Conservation (phyloP, 1,140 invertebrate species). For the Stenopsyche tienmushanensis region DNA sequence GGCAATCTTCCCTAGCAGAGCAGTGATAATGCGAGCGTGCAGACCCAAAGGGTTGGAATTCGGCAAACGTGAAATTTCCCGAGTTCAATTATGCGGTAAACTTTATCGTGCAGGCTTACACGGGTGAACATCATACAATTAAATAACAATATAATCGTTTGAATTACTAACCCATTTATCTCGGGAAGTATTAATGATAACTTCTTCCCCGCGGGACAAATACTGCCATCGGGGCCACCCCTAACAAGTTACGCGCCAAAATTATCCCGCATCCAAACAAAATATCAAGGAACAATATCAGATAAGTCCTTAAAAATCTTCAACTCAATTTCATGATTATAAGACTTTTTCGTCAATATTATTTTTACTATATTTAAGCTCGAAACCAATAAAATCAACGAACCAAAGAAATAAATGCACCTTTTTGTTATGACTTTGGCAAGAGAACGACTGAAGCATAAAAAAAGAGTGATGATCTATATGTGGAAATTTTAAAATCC, state of each 20-base stretch:
- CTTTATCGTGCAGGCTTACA: constrained; percentile 9
- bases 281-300: no score
- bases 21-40: not conserved
- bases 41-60: not conserved
- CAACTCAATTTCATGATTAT: no score
- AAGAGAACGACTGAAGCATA: no score
- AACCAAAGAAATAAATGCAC: no score
- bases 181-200: constrained; percentile 3
- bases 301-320: no score
- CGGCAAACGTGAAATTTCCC: not conserved
- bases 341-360: no score
- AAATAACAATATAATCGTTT: constrained; percentile 24
- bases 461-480: no score
- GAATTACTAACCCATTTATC: constrained; percentile 16
- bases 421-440: no score
- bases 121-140: not conserved
- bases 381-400: no score
- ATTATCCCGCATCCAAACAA: not conserved
- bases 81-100: constrained; percentile 15
- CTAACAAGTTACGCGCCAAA: constrained; percentile 1
- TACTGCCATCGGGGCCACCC: not conserved
- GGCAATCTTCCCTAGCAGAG: not conserved
- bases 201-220: not conserved
- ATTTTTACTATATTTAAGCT: no score
- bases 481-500: no score